phyloP scores from a whole-genome alignment of 1,140 invertebrate species.

The Drosophila triauraria region DNA sequence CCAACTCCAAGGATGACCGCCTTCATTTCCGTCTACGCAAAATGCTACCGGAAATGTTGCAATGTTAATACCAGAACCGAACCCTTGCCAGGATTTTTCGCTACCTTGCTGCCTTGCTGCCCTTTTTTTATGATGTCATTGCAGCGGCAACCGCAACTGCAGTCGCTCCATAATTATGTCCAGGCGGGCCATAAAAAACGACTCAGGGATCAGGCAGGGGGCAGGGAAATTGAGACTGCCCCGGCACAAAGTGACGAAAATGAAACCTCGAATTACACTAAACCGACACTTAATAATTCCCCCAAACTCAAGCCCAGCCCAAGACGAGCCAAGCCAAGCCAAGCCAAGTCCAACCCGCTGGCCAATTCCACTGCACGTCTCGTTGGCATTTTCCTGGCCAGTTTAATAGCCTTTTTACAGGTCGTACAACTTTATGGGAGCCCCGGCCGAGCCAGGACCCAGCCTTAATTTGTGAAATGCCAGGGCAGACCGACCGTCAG shows the following conservation, averaged over 20 bases:
- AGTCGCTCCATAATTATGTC: conserved; percentile 69
- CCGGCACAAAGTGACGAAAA: conserved; percentile 77
- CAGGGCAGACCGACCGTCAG: conserved; percentile 20
- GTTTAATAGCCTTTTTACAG: conserved; percentile 83
- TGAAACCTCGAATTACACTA: conserved; percentile 83
- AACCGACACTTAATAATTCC: conserved; percentile 83
- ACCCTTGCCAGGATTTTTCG: conserved; percentile 8
- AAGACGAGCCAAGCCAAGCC: background rate
- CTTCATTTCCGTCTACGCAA: conserved; percentile 76
- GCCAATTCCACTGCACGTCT: conserved; percentile 24
- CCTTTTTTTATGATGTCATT: conserved; percentile 80
- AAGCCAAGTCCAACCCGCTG: background rate
- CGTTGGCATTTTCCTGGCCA: conserved; percentile 58
- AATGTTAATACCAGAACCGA: conserved; percentile 33
- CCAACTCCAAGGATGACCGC: conserved; percentile 1
- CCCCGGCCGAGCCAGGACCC: conserved; percentile 25
- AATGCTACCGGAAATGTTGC: conserved; percentile 74
- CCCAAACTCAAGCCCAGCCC: background rate
- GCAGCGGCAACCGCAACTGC: conserved; percentile 41
- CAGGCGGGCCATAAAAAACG: conserved; percentile 65
- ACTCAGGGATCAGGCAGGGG: conserved; percentile 29
- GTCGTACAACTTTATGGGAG: conserved; percentile 78
- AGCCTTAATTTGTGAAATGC: conserved; percentile 63
- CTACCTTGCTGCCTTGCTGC: conserved; percentile 2
- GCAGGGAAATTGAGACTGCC: conserved; percentile 61